Percentiles rank a stretch among this genome's conserved stretches.
These are phyloP conservation scores for Spisula solida DNA, from an alignment of 2,888 invertebrate species.

Conservation along the genomic window DNA sequence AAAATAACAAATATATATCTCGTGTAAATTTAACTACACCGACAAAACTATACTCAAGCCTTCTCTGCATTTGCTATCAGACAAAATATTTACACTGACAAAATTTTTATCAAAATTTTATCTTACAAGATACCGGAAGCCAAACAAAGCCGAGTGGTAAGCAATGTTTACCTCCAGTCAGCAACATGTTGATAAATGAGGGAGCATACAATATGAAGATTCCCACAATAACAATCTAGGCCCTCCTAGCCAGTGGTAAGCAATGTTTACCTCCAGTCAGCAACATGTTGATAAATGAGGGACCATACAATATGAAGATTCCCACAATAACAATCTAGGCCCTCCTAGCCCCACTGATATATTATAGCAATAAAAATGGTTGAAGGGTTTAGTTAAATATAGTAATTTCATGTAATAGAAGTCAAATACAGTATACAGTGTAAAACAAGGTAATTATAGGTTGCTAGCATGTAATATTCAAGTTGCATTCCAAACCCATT, in stretches of 20 bases:
- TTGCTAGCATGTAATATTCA: not conserved
- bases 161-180: not conserved
- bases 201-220: not conserved
- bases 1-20: conserved; percentile 2
- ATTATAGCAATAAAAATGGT: not conserved
- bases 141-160: not conserved
- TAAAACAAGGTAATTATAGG: conserved; percentile 1
- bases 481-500: not conserved
- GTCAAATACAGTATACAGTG: not conserved
- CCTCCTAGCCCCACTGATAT: not conserved
- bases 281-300: conserved; percentile 8
- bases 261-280: not conserved
- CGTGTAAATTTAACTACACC: not conserved
- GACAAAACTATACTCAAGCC: not conserved
- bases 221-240: conserved; percentile 5
- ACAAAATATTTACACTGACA: conserved; percentile 15
- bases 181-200: conserved; percentile 6
- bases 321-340: not conserved
- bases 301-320: not conserved
- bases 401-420: conserved; percentile 16
- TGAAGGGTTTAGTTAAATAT: not conserved
- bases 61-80: not conserved
- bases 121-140: not conserved
- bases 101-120: conserved; percentile 18
- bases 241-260: not conserved